Evolutionary conservation across 2,113 vertebrate genomes (phyloP), one percentile per base, ranked within the genome.

Genomic region (Agelaius tricolor): DNA sequence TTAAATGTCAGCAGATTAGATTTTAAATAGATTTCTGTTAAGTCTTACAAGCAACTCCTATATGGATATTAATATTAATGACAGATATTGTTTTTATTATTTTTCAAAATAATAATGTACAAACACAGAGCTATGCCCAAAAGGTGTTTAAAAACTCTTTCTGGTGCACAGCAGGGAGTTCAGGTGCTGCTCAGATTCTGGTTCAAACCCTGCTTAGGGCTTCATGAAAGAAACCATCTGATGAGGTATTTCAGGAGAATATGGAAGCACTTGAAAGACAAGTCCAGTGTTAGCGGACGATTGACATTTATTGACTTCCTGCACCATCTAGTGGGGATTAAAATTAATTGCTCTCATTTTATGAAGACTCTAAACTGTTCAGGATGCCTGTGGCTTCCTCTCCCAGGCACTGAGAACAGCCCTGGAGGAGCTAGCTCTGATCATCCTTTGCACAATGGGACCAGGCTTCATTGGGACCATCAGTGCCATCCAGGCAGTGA

Each of bases 301-400:
- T 93, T 97, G 96, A 92, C 93, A 89, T 97, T 97, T 97, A 97
- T 96, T 97, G 96, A 96, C 95, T 97, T 97, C 94, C 97, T 97
- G 95, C 96, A 96, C 95, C 96, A 97, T 96, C 96, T 97, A 97
- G 96, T 91, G 97, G 96, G 93, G 89, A 93, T 96, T 96, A 94
- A 95, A 96, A 96, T 97, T 90, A 97, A 91, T 94, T 95, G 68
- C 88, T 93, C 41, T 55, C 75, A 31, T 92, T 95, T 95, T 83
- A 86, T 76, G 80, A 86, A 86, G 72, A 15, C 59, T 87, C 69
- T 81, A 67, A 93, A 13, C 86, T 65, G 71, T 87, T 91, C 68
- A 83, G 74, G 72, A 74, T 92, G 85, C 35, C 61, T 2, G 0
- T 44, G 65, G 31, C 76, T 88, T 92, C 72, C 76, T 91, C 52